Percentiles rank a stretch among this genome's conserved stretches.
These are phyloP conservation scores for Polypedilum pembai DNA, from an alignment of 1,140 invertebrate genomes.

Conservation along the genomic window DNA sequence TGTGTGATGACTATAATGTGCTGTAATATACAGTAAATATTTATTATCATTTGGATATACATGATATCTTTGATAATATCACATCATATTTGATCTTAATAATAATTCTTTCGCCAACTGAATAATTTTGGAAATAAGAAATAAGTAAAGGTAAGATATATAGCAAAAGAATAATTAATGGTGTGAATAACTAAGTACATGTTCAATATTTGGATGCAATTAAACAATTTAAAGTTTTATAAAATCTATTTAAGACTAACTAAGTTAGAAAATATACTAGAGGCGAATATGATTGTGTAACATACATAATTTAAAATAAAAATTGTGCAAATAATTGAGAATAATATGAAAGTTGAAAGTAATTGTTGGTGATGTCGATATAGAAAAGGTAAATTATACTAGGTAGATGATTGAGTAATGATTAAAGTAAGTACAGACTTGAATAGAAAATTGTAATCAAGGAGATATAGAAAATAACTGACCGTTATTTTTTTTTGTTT, in stretches of 20 bases:
- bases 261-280: no score
- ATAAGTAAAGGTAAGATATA: conserved; percentile 16
- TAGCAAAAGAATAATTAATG: conserved; percentile 25
- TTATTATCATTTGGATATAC: neutral
- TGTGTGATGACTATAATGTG: conserved; percentile 21
- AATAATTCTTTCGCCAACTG: conserved; percentile 31
- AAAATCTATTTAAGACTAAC: no score
- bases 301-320: no score
- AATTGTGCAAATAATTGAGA: neutral
- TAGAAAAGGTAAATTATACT: no score
- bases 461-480: no score
- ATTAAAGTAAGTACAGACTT: no score
- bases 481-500: no score
- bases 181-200: neutral
- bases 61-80: conserved; percentile 3
- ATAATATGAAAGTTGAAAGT: neutral
- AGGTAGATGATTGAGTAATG: no score
- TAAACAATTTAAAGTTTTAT: no score
- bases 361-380: no score
- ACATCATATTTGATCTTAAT: neutral
- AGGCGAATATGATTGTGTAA: no score
- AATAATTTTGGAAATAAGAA: conserved; percentile 25
- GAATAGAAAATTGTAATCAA: no score
- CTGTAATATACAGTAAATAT: conserved; percentile 25
- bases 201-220: neutral